Percentiles rank a stretch among this genome's conserved stretches.
phyloP scores from a whole-genome alignment of 2,113 vertebrate genomes.

The Clarias macrocephalus region DNA sequence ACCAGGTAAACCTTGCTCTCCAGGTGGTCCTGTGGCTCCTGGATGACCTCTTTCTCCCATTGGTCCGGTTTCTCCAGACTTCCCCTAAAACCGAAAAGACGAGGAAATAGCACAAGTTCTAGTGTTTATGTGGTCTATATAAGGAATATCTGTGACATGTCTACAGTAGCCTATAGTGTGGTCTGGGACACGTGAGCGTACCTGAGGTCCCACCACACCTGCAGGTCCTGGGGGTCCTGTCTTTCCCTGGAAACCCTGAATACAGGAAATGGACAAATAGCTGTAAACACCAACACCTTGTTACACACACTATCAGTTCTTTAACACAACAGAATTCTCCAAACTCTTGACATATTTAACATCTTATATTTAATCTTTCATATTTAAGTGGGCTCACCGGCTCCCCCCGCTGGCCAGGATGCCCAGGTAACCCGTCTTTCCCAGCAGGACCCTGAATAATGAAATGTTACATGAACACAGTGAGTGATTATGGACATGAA shows the following conservation, averaged over 20 bases:
- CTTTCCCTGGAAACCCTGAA: constrained; percentile 97
- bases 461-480: not conserved
- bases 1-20: constrained; percentile 94
- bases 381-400: constrained; percentile 77
- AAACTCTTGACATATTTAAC: not conserved
- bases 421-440: constrained; percentile 95
- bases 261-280: not conserved
- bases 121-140: not conserved
- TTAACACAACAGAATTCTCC: not conserved
- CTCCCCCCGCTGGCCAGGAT: constrained; percentile 96
- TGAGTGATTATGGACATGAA: not conserved
- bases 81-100: constrained; percentile 75
- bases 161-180: not conserved
- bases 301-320: not conserved
- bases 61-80: constrained; percentile 90
- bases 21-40: constrained; percentile 89
- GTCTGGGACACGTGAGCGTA: constrained; percentile 56
- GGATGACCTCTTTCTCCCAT: constrained; percentile 93
- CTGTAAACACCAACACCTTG: not conserved
- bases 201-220: constrained; percentile 95
- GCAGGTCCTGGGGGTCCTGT: constrained; percentile 92
- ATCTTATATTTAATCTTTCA: not conserved
- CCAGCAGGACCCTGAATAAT: constrained; percentile 83
- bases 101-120: not conserved
- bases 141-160: not conserved